Percentiles rank a stretch among this genome's conserved stretches.
Evolutionary conservation across 2,797 vertebrate species (phyloP).

Genomic region (Saxicola maurus): DNA sequence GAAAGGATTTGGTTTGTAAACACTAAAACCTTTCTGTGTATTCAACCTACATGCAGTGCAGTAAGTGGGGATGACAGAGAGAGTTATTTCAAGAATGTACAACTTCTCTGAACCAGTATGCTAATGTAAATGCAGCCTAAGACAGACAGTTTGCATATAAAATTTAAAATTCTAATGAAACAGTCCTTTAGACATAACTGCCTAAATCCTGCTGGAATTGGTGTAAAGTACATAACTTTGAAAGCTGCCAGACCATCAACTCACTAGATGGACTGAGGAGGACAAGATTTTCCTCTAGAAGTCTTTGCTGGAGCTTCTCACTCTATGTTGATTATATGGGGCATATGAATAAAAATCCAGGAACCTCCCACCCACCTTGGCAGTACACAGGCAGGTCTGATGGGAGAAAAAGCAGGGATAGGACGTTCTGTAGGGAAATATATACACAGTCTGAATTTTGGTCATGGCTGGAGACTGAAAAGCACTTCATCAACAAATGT

Average conservation of each 20-base stretch:
- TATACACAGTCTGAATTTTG: not conserved
- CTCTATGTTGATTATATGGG: not conserved
- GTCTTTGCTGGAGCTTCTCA: not conserved
- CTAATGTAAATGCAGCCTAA: conserved; percentile 8
- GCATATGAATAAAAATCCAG: not conserved
- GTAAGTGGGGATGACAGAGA: not conserved
- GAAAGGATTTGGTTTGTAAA: not conserved
- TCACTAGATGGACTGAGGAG: not conserved
- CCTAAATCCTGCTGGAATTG: not conserved
- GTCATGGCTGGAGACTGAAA: not conserved
- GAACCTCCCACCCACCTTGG: not conserved
- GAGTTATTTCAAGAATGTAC: conserved; percentile 27
- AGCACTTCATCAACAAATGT: not conserved
- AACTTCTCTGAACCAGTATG: conserved; percentile 21
- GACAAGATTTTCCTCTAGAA: conserved; percentile 6
- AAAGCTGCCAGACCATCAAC: conserved; percentile 7
- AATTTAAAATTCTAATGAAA: conserved; percentile 29
- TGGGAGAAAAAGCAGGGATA: not conserved
- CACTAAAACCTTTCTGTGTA: not conserved
- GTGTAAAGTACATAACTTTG: not conserved
- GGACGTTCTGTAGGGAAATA: not conserved
- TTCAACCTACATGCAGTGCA: not conserved
- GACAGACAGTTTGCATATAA: not conserved
- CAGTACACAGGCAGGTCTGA: not conserved
- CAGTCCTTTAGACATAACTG: conserved; percentile 16